A percentile compares a stretch with the other conserved stretches of the same genome.
Conservation (phyloP, 2,888 invertebrate species). For the Timandra comae region DNA sequence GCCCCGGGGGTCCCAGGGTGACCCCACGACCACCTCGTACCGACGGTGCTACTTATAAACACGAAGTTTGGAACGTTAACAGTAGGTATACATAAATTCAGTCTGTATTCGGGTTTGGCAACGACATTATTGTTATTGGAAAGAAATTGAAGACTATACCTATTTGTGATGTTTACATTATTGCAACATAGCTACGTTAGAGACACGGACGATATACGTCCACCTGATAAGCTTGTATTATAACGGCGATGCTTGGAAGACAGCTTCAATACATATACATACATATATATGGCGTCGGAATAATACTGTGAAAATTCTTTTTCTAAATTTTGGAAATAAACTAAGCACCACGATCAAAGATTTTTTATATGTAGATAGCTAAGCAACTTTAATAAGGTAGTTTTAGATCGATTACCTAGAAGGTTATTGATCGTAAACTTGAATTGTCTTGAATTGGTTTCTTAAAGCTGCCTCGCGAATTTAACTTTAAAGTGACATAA, state of each 20-base stretch:
- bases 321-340: conserved; percentile 49
- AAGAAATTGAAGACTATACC: conserved; percentile 25
- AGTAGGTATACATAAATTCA: conserved; percentile 68
- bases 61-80: conserved; percentile 51
- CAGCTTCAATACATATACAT: conserved; percentile 60
- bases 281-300: conserved; percentile 39
- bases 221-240: conserved; percentile 14
- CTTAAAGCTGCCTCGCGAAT: conserved; percentile 42
- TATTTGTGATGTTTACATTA: conserved; percentile 37
- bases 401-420: conserved; percentile 10
- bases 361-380: conserved; percentile 40
- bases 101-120: conserved; percentile 72
- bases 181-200: conserved; percentile 16
- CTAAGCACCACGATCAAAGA: conserved; percentile 67
- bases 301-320: conserved; percentile 58
- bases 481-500: conserved; percentile 44
- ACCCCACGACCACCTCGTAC: neutral
- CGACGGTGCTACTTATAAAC: conserved; percentile 10
- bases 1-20: too few species aligned
- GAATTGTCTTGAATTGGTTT: conserved; percentile 27
- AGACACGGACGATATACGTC: conserved; percentile 18
- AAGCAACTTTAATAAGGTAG: conserved; percentile 8
- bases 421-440: conserved; percentile 21
- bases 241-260: conserved; percentile 59
- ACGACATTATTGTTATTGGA: conserved; percentile 57